Conservation (phyloP, 2,888 invertebrate genomes). For the Rapana venosa region DNA sequence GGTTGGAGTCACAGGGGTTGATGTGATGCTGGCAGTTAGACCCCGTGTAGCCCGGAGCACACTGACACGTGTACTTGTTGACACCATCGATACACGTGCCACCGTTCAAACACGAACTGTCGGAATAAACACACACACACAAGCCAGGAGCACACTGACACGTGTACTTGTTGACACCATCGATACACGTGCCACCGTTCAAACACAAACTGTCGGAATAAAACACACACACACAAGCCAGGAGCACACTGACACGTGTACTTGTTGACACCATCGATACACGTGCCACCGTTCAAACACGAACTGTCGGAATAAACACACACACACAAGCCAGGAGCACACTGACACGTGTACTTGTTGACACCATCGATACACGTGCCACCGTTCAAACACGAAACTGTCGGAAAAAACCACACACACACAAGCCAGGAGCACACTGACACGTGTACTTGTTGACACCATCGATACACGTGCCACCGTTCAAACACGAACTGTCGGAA, state of each 20-base stretch:
- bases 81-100: slow-evolving; percentile 74
- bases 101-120: slow-evolving; percentile 75
- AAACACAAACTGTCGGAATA: slow-evolving; percentile 83
- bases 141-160: slow-evolving; percentile 73
- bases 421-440: slow-evolving; percentile 65
- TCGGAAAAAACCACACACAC: slow-evolving; percentile 45
- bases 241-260: slow-evolving; percentile 81
- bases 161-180: slow-evolving; percentile 59
- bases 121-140: background rate
- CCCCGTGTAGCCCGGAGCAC: slow-evolving; percentile 83
- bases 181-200: slow-evolving; percentile 73
- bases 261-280: slow-evolving; percentile 73
- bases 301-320: slow-evolving; percentile 61
- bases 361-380: slow-evolving; percentile 74
- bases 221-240: slow-evolving; percentile 93
- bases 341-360: slow-evolving; percentile 73
- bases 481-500: slow-evolving; percentile 71
- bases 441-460: slow-evolving; percentile 73
- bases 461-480: slow-evolving; percentile 74
- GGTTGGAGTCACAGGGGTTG: slow-evolving; percentile 92
- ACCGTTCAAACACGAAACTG: slow-evolving; percentile 75
- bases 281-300: slow-evolving; percentile 75
- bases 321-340: slow-evolving; percentile 60
- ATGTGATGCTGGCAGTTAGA: slow-evolving; percentile 95
- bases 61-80: slow-evolving; percentile 73